A percentile compares a stretch with the other conserved stretches of the same genome.
phyloP scores from a whole-genome alignment of 2,888 invertebrate genomes.

The Nomada fabriciana region DNA sequence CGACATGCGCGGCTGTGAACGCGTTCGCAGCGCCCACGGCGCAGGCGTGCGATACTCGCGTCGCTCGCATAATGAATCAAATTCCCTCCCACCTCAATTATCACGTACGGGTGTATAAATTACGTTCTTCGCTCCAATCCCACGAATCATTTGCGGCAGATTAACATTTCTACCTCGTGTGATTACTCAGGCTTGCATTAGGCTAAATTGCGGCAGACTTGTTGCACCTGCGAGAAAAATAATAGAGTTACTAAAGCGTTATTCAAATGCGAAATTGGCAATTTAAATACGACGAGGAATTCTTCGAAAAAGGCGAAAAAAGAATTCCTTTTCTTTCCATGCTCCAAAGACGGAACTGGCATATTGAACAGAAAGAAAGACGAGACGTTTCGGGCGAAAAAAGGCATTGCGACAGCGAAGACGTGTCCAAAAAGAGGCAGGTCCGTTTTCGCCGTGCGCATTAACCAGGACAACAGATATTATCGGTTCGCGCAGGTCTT shows the following conservation, averaged over 20 bases:
- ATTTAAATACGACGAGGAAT: too few species aligned
- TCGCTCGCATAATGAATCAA: conserved; percentile 3
- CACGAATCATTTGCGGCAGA: neutral
- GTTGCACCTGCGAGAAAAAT: conserved; percentile 14
- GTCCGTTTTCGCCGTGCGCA: conserved; percentile 29
- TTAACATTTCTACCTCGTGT: neutral
- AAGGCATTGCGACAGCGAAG: neutral
- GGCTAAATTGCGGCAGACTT: neutral
- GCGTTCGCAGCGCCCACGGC: conserved; percentile 15
- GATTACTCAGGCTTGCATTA: too few species aligned
- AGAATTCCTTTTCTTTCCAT: too few species aligned
- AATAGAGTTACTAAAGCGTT: neutral
- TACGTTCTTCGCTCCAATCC: neutral
- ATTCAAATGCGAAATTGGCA: too few species aligned
- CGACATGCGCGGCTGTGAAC: neutral
- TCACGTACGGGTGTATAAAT: neutral
- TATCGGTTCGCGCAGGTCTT: conserved; percentile 37
- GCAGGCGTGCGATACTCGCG: neutral
- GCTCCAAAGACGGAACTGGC: too few species aligned
- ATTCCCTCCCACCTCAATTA: conserved; percentile 18
- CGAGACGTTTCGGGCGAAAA: neutral
- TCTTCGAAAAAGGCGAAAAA: too few species aligned
- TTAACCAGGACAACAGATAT: conserved; percentile 32
- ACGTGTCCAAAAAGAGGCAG: neutral
- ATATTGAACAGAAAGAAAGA: too few species aligned